phyloP scores from a whole-genome alignment of 1,140 invertebrate genomes.

The Nomia melanderi region DNA sequence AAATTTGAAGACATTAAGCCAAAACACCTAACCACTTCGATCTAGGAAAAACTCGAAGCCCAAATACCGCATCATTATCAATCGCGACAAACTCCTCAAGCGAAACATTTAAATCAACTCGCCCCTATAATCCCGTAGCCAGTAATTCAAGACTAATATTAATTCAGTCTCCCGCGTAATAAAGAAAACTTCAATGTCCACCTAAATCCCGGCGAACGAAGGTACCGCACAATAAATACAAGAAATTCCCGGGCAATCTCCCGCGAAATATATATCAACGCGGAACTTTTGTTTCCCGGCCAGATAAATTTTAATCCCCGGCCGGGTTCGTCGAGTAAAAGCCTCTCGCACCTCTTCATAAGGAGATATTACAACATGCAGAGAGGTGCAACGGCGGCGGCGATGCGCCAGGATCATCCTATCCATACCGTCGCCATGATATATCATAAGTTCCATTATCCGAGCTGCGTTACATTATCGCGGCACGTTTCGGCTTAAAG shows the following conservation, averaged over 20 bases:
- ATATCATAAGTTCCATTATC: conserved; percentile 73
- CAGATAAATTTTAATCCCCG: conserved; percentile 30
- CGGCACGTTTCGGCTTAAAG: conserved; percentile 69
- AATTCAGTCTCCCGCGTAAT: too few species aligned
- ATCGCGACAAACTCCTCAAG: too few species aligned
- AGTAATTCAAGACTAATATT: too few species aligned
- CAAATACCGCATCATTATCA: too few species aligned
- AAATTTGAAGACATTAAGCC: too few species aligned
- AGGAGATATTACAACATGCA: conserved; percentile 54
- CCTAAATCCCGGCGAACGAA: too few species aligned
- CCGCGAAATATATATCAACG: not conserved
- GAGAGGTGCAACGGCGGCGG: conserved; percentile 10
- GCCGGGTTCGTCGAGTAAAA: conserved; percentile 31
- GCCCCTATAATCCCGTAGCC: too few species aligned
- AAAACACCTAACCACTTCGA: too few species aligned
- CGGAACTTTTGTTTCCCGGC: not conserved
- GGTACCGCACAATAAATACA: too few species aligned
- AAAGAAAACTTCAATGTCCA: too few species aligned
- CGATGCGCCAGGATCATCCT: conserved; percentile 46
- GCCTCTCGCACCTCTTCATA: conserved; percentile 41
- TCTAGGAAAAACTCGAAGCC: too few species aligned
- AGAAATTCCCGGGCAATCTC: not conserved
- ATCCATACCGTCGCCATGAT: conserved; percentile 60
- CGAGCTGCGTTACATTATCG: conserved; percentile 68
- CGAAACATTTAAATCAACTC: too few species aligned